Evolutionary conservation across 2,113 vertebrate species (phyloP), one percentile per base, ranked within the genome.

Genomic region (Sinocyclocheilus anophthalmus): DNA sequence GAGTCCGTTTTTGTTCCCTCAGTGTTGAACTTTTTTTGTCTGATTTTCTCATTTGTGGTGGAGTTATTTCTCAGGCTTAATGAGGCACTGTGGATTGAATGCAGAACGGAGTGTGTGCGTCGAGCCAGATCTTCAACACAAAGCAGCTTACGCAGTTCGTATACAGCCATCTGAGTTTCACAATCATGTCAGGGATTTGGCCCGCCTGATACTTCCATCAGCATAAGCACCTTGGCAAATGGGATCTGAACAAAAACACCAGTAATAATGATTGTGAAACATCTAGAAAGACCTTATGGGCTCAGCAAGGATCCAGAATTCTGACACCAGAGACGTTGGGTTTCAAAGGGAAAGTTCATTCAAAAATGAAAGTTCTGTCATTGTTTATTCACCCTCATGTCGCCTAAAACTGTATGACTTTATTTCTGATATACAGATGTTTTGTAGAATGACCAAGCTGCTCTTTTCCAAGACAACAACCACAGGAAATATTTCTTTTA

Each of bases 171-270:
- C 79, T 81, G 45, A 55, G 26, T 72, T 83, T 83, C 81, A 72
- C 81, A 83, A 72, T 72, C 65, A 76, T 14, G 26, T 72, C 50
- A 83, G 50, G 30, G 81, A 70, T 83, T 72, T 83, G 81, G 65
- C 45, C 30, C 2, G 48, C 45, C 65, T 22, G 11, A n/a, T 83
- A 70, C 65, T 55, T 72, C 67, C 81, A 20, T 83, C 45, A 72
- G 67, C 65, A 72, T 50, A 72, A 83, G 45, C 50, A 72, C 81
- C 67, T 83, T 83, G 81, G 81, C 81, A 83, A 57, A 81, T 39
- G 48, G 16, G 53, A 70, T 83, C 65, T 33, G 65, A 37, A 70
- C 16, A 83, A 70, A 70, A 83, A 83, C 48, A 55, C 48, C 13
- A 70, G 81, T 30, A 72, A 53, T 11, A 48, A 24, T 7, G 12